Evolutionary conservation across 2,797 vertebrate species (phyloP).

Genomic region (Capromys pilorides): DNA sequence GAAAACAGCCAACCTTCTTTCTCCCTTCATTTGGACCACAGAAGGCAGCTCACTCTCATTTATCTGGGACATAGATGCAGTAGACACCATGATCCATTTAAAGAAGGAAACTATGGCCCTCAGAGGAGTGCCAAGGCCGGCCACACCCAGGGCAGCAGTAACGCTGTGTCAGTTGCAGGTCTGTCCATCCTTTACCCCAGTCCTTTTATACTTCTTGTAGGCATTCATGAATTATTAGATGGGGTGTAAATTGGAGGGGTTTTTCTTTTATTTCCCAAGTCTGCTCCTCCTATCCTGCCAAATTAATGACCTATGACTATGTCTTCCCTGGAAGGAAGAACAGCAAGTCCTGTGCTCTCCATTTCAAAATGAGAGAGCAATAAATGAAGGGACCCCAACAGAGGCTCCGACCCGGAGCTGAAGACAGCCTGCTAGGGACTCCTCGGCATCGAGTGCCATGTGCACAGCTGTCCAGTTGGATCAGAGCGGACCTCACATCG

Average conservation of each 20-base stretch:
- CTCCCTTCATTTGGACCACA: not conserved
- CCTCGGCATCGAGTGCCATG: not conserved
- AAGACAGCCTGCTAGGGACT: not conserved
- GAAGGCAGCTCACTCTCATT: not conserved
- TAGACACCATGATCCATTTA: not conserved
- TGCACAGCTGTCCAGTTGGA: not conserved
- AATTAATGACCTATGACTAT: slow-evolving; percentile 49
- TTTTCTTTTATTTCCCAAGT: slow-evolving; percentile 49
- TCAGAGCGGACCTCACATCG: not conserved
- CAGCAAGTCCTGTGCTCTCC: not conserved
- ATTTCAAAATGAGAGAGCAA: not conserved
- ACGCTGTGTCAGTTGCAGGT: not conserved
- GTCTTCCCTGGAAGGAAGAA: slow-evolving; percentile 51
- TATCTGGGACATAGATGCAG: not conserved
- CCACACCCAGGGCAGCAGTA: not conserved
- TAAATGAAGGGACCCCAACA: slow-evolving; percentile 49
- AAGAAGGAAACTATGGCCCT: not conserved
- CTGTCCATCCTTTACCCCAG: not conserved
- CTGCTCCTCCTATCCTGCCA: slow-evolving; percentile 37
- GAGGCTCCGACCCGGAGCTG: not conserved
- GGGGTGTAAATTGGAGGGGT: not conserved
- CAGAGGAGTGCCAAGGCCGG: not conserved
- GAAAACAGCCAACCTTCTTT: not conserved
- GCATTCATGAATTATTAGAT: slow-evolving; percentile 50
- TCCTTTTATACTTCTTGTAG: not conserved